Percentiles rank a stretch among this genome's conserved stretches.
Evolutionary conservation across 2,113 vertebrate species (phyloP).

Genomic region (Taxidea taxus): DNA sequence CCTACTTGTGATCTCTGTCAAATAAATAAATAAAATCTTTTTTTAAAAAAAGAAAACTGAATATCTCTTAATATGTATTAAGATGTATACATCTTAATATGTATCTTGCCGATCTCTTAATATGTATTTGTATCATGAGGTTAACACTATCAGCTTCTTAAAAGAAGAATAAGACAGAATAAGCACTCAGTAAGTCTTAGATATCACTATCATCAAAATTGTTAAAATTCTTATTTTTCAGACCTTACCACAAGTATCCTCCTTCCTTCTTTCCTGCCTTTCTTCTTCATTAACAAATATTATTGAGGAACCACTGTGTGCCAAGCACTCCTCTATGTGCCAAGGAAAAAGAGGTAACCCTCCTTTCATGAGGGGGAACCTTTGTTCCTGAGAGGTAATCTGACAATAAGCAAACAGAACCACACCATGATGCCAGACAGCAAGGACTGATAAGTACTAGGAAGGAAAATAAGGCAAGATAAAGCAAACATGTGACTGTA

Average conservation of each 20-base stretch:
- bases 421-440: background rate
- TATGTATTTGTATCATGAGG: background rate
- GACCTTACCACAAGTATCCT: background rate
- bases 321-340: background rate
- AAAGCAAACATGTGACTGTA: background rate
- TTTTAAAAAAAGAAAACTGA: no score
- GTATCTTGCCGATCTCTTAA: background rate
- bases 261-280: background rate
- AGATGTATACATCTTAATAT: no score
- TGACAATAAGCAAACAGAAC: background rate
- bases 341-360: background rate
- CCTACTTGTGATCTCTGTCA: no score
- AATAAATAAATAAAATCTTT: no score
- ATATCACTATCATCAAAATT: background rate
- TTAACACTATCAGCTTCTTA: background rate
- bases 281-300: background rate
- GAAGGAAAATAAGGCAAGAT: background rate
- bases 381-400: background rate
- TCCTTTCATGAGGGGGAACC: background rate
- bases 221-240: background rate
- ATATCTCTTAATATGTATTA: no score
- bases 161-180: background rate
- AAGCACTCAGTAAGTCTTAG: background rate
- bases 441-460: background rate
- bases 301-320: background rate